Conservation (phyloP, 2,113 vertebrate genomes). For the Emydura subglobosa region DNA sequence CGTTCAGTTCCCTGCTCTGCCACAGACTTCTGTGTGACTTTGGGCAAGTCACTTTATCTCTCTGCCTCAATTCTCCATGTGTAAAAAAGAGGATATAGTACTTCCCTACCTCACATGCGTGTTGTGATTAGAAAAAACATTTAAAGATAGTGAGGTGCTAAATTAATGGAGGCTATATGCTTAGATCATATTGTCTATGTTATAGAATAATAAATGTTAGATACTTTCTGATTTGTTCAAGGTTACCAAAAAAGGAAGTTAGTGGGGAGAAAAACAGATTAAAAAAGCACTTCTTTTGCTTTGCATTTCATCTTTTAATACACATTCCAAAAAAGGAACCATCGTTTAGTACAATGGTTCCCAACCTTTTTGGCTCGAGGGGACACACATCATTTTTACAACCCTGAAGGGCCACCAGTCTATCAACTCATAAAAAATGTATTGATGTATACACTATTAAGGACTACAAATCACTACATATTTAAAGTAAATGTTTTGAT, state of each 20-base stretch:
- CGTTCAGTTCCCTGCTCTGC: not conserved
- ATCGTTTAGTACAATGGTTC: not conserved
- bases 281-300: not conserved
- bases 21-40: not conserved
- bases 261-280: not conserved
- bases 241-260: not conserved
- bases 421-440: too few relatives aligned
- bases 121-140: not conserved
- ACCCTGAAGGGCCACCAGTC: too few relatives aligned
- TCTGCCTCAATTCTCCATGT: not conserved
- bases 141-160: not conserved
- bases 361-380: too few relatives aligned
- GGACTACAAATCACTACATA: too few relatives aligned
- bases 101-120: not conserved
- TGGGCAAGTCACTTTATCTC: not conserved
- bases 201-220: too few relatives aligned
- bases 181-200: too few relatives aligned
- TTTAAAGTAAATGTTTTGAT: too few relatives aligned
- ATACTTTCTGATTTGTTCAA: not conserved
- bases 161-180: not conserved
- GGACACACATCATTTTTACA: too few relatives aligned
- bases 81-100: not conserved
- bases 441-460: too few relatives aligned
- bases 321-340: too few relatives aligned
- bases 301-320: too few relatives aligned